Evolutionary conservation across 2,888 invertebrate species (phyloP), one percentile per base, ranked within the genome.

Genomic region (Criorhina ranunculi): DNA sequence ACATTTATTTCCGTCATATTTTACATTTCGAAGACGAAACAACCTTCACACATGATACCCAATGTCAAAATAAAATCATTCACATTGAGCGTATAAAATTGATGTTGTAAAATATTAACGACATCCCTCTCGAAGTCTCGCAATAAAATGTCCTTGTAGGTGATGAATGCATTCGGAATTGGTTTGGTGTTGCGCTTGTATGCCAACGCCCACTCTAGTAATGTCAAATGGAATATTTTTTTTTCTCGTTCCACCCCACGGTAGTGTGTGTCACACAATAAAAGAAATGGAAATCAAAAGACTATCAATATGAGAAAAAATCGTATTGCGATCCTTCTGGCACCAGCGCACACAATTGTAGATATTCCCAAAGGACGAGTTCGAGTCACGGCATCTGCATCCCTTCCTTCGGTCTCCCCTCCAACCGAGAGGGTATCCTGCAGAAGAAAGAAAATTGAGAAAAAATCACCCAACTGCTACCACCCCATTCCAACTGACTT

Each of bases 221-320:
- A n/a, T 19, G 5, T 19, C 42, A 17, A 69, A 44, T n/a, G n/a
- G n/a, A n/a, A n/a, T n/a, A n/a, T n/a, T n/a, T n/a, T n/a, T 33
- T 62, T 7, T 24, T 15, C 12, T 33, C 12, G 29, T 15, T 37
- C 49, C 29, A 66, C 15, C 51, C 46, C 31, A 6, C 24, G 5
- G 17, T 37, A 9, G n/a, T 42, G 55, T 53, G 19, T 24, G 6
- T 64, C 53, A 78, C 55, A 69, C 40, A 67, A 53, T 57, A 82
- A 64, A 72, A 75, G 86, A 87, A 87, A 81, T 42, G 35, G 40
- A 78, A 83, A 87, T 87, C 88, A 88, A 89, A 89, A 90, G 90
- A 88, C 88, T 88, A 88, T 89, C 90, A 89, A 90, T 90, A 88
- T 87, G 88, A 90, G 88, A 90, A 90, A 89, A 89, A 90, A 90